Percentiles rank a stretch among this genome's conserved stretches.
Evolutionary conservation across 2,888 invertebrate genomes (phyloP).

Genomic region (Agrotis clavis): DNA sequence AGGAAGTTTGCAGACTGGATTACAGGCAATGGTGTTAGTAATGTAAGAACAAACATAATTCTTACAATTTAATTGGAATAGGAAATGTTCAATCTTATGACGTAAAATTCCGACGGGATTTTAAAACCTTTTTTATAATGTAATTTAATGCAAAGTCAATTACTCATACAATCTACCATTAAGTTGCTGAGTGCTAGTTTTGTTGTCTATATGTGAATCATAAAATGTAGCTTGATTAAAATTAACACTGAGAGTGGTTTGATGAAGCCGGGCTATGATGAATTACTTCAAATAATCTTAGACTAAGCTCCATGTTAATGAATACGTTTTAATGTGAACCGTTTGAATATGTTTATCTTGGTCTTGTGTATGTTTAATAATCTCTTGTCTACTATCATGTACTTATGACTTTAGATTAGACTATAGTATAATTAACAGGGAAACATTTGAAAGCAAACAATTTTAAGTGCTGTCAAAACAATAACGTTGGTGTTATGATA

Average conservation of each 20-base stretch:
- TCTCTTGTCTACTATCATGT: slow-evolving; percentile 12
- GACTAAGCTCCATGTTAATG: slow-evolving; percentile 42
- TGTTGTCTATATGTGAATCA: slow-evolving; percentile 51
- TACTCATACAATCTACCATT: slow-evolving; percentile 3
- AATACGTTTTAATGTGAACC: slow-evolving; percentile 40
- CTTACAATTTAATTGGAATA: too few relatives aligned
- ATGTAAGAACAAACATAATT: too few relatives aligned
- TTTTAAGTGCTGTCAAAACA: not conserved
- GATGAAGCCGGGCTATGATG: slow-evolving; percentile 47
- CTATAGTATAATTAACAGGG: not conserved
- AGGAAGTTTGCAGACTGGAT: slow-evolving; percentile 3
- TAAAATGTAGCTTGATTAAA: slow-evolving; percentile 60
- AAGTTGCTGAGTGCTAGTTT: slow-evolving; percentile 27
- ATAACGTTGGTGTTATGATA: not conserved
- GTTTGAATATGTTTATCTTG: slow-evolving; percentile 32
- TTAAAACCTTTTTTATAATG: not conserved
- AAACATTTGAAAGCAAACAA: not conserved
- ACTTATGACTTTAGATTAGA: not conserved
- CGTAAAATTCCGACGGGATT: not conserved
- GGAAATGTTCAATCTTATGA: not conserved
- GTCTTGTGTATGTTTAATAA: slow-evolving; percentile 23
- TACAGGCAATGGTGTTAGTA: not conserved
- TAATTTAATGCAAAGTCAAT: slow-evolving; percentile 2
- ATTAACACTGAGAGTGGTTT: slow-evolving; percentile 37
- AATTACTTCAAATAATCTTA: slow-evolving; percentile 52